Percentiles rank a stretch among this genome's conserved stretches.
Evolutionary conservation across 2,113 vertebrate genomes (phyloP).

Genomic region (Oophaga pumilio): DNA sequence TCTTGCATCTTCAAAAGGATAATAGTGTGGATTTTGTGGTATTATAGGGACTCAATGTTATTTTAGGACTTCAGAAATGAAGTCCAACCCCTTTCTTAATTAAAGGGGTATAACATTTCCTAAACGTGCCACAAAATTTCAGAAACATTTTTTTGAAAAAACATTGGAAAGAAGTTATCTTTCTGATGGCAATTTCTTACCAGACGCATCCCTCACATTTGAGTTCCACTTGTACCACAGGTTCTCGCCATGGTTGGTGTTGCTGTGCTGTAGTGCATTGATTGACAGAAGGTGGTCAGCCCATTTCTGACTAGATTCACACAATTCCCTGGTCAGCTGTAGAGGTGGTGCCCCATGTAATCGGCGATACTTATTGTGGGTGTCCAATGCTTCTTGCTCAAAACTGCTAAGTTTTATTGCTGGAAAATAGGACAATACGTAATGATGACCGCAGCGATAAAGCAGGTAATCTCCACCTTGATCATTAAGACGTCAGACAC

Average conservation of each 20-base stretch:
- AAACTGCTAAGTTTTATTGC: conserved; percentile 55
- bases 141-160: background rate
- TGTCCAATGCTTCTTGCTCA: conserved; percentile 63
- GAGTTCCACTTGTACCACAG: conserved; percentile 63
- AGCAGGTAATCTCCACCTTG: background rate
- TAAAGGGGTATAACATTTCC: too few species aligned
- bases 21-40: too few species aligned
- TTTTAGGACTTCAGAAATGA: too few species aligned
- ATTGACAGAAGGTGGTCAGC: conserved; percentile 64
- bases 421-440: background rate
- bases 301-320: conserved; percentile 67
- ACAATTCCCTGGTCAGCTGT: conserved; percentile 60
- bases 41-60: too few species aligned
- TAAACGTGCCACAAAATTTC: too few species aligned
- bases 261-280: conserved; percentile 61
- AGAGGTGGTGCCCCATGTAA: conserved; percentile 60
- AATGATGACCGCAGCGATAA: background rate
- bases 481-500: too few species aligned
- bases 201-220: background rate
- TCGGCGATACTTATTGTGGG: conserved; percentile 68
- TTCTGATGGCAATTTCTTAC: conserved; percentile 1
- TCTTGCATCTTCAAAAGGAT: too few species aligned
- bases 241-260: conserved; percentile 68
- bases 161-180: background rate
- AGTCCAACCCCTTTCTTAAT: too few species aligned